phyloP scores from a whole-genome alignment of 2,797 vertebrate genomes.

The Euphonia xanthogaster region DNA sequence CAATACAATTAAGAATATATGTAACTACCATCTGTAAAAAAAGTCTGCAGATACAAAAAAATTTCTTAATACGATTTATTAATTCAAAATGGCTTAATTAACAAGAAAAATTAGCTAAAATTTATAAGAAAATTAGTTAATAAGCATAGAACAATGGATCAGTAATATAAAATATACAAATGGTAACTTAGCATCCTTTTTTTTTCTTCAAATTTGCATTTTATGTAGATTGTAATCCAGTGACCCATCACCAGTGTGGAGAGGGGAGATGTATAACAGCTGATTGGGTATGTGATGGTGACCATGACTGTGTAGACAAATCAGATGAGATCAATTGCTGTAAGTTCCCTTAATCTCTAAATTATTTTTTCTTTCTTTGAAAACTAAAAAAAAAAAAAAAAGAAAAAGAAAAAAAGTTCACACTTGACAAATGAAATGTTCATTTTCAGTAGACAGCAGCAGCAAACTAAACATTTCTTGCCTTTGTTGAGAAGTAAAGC shows the following conservation, averaged over 20 bases:
- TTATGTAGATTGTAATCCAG: constrained; percentile 78
- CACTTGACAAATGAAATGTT: background rate
- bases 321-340: constrained; percentile 95
- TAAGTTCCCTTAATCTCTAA: constrained; percentile 74
- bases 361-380: background rate
- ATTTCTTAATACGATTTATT: background rate
- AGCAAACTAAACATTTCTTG: background rate
- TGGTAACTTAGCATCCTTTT: background rate
- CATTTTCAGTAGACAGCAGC: background rate
- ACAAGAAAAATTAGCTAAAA: background rate
- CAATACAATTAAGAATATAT: background rate
- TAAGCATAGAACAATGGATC: background rate
- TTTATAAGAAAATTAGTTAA: background rate
- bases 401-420: background rate
- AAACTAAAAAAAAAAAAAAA: background rate
- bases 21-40: background rate
- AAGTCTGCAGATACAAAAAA: background rate
- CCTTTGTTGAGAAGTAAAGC: background rate
- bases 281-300: constrained; percentile 95
- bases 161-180: background rate
- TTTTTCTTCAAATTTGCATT: background rate
- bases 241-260: constrained; percentile 83
- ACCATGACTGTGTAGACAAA: constrained; percentile 92
- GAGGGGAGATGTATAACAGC: constrained; percentile 87
- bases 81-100: background rate